These are phyloP conservation scores for Batillaria attramentaria DNA, from an alignment of 1,140 invertebrate genomes.

Conservation along the genomic window DNA sequence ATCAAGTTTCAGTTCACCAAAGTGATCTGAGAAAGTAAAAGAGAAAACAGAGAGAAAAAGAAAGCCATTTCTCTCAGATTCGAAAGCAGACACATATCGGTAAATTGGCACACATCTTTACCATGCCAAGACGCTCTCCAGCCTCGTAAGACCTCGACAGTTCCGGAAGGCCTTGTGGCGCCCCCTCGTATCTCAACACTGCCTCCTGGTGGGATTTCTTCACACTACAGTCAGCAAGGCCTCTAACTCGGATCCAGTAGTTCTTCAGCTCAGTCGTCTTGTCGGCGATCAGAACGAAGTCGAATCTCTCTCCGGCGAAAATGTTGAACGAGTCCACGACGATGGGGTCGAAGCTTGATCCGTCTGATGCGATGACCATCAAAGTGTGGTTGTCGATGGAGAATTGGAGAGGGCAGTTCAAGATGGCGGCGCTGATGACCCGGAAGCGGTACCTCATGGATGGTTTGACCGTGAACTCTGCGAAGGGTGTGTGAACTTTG, in stretches of 20 bases:
- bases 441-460: conserved; percentile 54
- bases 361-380: conserved; percentile 83
- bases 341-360: conserved; percentile 82
- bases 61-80: too few species aligned
- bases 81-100: not conserved
- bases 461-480: conserved; percentile 43
- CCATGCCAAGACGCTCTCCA: conserved; percentile 61
- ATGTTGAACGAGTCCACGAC: conserved; percentile 68
- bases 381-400: conserved; percentile 78
- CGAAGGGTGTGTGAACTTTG: conserved; percentile 17
- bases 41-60: too few species aligned
- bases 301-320: conserved; percentile 72
- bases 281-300: conserved; percentile 85
- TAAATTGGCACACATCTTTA: conserved; percentile 20
- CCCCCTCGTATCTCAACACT: conserved; percentile 72
- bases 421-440: conserved; percentile 50
- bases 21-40: too few species aligned
- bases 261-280: conserved; percentile 71
- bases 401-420: conserved; percentile 69
- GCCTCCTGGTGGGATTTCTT: conserved; percentile 81
- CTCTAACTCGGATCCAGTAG: conserved; percentile 88
- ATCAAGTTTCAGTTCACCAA: too few species aligned
- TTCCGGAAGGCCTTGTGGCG: conserved; percentile 36
- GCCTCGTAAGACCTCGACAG: conserved; percentile 81
- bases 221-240: conserved; percentile 85